Base-by-base conservation (phyloP, 2,888 invertebrate species). In the Argyra leucocephala region DNA sequence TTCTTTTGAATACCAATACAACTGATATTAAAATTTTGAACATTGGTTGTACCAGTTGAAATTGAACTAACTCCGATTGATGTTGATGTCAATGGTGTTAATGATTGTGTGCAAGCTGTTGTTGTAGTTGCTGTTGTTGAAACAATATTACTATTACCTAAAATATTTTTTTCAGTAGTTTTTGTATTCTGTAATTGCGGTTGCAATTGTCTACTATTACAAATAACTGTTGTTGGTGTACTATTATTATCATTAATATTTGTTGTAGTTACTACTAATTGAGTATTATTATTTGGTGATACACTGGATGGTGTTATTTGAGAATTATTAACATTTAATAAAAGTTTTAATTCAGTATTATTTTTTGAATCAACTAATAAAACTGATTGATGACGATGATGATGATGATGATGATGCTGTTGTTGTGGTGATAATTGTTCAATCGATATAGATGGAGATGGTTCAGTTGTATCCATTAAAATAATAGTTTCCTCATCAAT, bases 141-240 rank as follows among this genome's bases (percentile, higher is more conserved):
- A 48, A 48, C 48, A 48, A 48, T 48, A 48, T 48, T 48, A 48
- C 48, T 48, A 18, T 2, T 48, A 48, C 15, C 48, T 48, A 48
- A 48, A 48, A 48, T 18, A 18, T 18, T 18, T 48, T 48, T 48
- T 48, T 48, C 48, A 48, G 5, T 48, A 48, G 12, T 21, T 61
- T 31, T 61, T 61, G 61, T 61, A 18, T 15, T 15, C 5, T 18
- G 48, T 2, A 12, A 5, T 48, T 48, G 48, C 5, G 12, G 68
- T 64, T 48, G 68, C 65, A 26, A 62, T 67, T 31, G 69, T 62
- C 63, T 68, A 64, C n/a, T 66, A 63, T 65, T 67, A 68, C 63
- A 76, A 74, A 66, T 74, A 75, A 23, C 75, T 76, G 59, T 75
- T 75, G 7, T 76, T 76, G 64, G 76, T 76, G 48, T 76, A 72